Conservation (phyloP, 2,888 invertebrate species). For the Rotaria magnacalcarata region DNA sequence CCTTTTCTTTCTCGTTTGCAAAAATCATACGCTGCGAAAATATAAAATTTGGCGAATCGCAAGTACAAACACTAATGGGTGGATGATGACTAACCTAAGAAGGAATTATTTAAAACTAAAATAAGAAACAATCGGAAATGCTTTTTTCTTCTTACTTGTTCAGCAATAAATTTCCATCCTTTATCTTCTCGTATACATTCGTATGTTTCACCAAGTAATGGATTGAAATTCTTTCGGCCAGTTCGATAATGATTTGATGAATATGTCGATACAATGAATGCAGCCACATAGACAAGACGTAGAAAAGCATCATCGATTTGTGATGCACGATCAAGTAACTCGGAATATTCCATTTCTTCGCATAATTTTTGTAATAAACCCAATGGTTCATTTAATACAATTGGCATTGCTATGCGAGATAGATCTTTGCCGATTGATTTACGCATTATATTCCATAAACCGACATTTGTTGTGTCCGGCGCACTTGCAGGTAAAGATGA, state of each 20-base stretch:
- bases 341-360: conserved; percentile 78
- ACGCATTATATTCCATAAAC: conserved; percentile 65
- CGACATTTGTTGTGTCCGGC: conserved; percentile 69
- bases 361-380: conserved; percentile 76
- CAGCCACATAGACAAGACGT: conserved; percentile 71
- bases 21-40: conserved; percentile 67
- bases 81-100: conserved; percentile 71
- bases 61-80: conserved; percentile 75
- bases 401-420: conserved; percentile 79
- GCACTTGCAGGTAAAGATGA: conserved; percentile 70
- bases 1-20: not conserved
- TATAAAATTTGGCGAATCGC: conserved; percentile 71
- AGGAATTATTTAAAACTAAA: conserved; percentile 57
- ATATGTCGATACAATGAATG: conserved; percentile 77
- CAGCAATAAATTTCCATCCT: conserved; percentile 73
- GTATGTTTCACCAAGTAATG: conserved; percentile 75
- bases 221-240: conserved; percentile 79
- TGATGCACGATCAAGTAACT: conserved; percentile 72
- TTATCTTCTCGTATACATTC: conserved; percentile 74
- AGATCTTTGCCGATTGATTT: conserved; percentile 81
- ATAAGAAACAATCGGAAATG: too few relatives aligned
- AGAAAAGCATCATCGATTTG: conserved; percentile 68
- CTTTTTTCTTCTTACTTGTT: conserved; percentile 65
- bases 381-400: conserved; percentile 76
- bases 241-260: conserved; percentile 71